Conservation (phyloP, 2,113 vertebrate genomes). For the Hepsetus odoe region DNA sequence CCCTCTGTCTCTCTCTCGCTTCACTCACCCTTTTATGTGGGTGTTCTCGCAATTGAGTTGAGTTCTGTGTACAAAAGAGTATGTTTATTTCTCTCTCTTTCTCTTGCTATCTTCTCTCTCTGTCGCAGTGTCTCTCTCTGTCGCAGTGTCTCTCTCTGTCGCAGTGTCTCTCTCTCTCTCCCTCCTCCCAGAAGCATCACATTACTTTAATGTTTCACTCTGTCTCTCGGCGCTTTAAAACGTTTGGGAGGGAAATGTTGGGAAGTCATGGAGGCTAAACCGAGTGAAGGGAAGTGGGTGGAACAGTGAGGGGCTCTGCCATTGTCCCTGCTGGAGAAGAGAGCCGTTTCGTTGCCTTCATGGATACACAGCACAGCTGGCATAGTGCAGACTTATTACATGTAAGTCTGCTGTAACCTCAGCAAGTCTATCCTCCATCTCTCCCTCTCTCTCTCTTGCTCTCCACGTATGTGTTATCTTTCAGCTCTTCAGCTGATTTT, state of each 20-base stretch:
- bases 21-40: no score
- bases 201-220: background rate
- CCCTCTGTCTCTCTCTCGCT: no score
- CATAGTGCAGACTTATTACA: constrained; percentile 36
- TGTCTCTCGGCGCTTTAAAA: background rate
- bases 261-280: constrained; percentile 16
- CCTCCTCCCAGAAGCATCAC: background rate
- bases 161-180: background rate
- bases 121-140: background rate
- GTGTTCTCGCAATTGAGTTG: no score
- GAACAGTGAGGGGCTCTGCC: constrained; percentile 35
- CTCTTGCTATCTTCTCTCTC: background rate
- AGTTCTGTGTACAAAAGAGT: no score
- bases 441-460: background rate
- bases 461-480: background rate
- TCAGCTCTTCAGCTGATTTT: constrained; percentile 19
- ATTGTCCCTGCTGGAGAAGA: constrained; percentile 47
- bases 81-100: no score
- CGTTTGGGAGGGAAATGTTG: constrained; percentile 15
- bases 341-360: constrained; percentile 50
- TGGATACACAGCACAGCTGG: constrained; percentile 28
- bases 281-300: constrained; percentile 46
- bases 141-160: background rate
- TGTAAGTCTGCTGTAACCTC: constrained; percentile 17
- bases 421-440: constrained; percentile 5